These are phyloP conservation scores for Rhadinocentrus ornatus DNA, from an alignment of 2,797 vertebrate genomes.

Conservation along the genomic window DNA sequence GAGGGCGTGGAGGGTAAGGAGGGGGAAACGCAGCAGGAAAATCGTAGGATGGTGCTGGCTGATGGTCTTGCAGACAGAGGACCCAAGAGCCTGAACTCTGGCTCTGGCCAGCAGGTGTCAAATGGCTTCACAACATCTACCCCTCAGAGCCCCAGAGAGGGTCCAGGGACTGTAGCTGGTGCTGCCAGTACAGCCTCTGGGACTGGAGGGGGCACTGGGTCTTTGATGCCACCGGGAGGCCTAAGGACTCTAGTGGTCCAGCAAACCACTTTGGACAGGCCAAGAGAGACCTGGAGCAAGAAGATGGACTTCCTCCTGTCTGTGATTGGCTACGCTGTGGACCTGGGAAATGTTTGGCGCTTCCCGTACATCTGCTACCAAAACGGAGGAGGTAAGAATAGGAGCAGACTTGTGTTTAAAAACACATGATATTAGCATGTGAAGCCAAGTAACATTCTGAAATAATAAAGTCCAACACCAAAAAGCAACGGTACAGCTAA, in stretches of 20 bases:
- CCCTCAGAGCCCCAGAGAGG: slow-evolving; percentile 84
- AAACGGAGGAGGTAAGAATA: slow-evolving; percentile 96
- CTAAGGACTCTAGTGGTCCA: slow-evolving; percentile 87
- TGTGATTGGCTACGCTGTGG: slow-evolving; percentile 96
- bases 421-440: neutral
- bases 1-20: slow-evolving; percentile 66
- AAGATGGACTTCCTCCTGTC: slow-evolving; percentile 98
- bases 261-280: slow-evolving; percentile 86
- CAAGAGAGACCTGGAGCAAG: slow-evolving; percentile 96
- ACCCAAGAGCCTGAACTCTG: slow-evolving; percentile 71
- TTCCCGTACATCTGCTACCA: slow-evolving; percentile 99
- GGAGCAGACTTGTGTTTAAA: neutral
- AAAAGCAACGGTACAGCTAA: slow-evolving; percentile 4
- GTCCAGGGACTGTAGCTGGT: slow-evolving; percentile 60
- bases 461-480: neutral
- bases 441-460: neutral
- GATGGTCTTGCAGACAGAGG: slow-evolving; percentile 74
- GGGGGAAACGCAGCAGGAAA: slow-evolving; percentile 78
- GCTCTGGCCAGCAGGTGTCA: slow-evolving; percentile 86
- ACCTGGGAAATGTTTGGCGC: slow-evolving; percentile 98
- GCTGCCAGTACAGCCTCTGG: slow-evolving; percentile 47
- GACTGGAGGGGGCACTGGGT: slow-evolving; percentile 39
- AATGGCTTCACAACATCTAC: slow-evolving; percentile 90
- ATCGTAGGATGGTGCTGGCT: slow-evolving; percentile 80
- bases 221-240: slow-evolving; percentile 64